Evolutionary conservation across 2,797 vertebrate species (phyloP).

Genomic region (Crenichthys baileyi): DNA sequence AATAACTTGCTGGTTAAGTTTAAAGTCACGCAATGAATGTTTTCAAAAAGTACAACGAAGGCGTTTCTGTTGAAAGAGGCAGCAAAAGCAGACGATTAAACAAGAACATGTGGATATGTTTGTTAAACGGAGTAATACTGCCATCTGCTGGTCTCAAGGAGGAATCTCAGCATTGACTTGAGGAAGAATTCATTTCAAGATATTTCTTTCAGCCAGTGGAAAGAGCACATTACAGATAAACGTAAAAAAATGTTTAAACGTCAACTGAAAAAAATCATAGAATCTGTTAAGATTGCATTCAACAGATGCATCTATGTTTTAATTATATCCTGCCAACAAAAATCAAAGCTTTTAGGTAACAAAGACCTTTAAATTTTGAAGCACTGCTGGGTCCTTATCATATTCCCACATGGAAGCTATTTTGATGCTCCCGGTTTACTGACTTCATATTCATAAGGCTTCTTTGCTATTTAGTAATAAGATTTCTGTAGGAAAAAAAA

Average conservation of each 20-base stretch:
- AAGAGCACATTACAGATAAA: not conserved
- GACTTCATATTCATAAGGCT: not conserved
- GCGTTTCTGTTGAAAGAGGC: not conserved
- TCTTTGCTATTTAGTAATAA: not conserved
- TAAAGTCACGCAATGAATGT: not conserved
- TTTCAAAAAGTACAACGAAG: not conserved
- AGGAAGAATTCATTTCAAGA: not conserved
- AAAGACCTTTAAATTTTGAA: not conserved
- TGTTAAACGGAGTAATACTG: constrained; percentile 35
- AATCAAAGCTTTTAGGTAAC: not conserved
- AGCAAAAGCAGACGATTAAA: not conserved
- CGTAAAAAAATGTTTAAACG: not conserved
- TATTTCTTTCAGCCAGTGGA: not conserved
- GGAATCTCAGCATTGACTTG: not conserved
- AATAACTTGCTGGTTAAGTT: not conserved
- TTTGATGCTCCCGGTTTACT: not conserved
- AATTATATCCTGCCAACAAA: not conserved
- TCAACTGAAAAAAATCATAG: not conserved
- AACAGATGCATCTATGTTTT: not conserved
- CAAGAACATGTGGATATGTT: not conserved
- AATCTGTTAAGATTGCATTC: not conserved
- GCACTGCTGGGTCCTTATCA: not conserved
- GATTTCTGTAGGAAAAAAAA: not conserved
- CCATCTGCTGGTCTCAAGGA: constrained; percentile 35
- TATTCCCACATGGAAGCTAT: not conserved